Evolutionary conservation across 2,888 invertebrate species (phyloP), one percentile per base, ranked within the genome.

Genomic region (Nesidiocoris tenuis): DNA sequence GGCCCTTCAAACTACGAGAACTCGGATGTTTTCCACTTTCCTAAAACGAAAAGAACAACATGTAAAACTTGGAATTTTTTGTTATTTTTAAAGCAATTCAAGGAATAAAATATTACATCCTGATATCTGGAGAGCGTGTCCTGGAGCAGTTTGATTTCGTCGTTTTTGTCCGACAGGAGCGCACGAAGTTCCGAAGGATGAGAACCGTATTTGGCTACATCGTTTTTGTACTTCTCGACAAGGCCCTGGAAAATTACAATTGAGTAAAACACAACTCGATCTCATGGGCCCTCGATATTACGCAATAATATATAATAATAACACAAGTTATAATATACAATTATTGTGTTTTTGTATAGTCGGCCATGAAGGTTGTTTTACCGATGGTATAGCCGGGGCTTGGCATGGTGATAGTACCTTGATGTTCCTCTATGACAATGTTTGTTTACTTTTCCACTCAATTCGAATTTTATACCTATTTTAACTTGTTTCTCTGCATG

Each of bases 111-210:
- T n/a, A 63, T 63, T 72, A 72, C 72, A 74, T 24, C 65, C 19
- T 74, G 78, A 5, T 77, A 57, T 61, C 74, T 59, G 18, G 86
- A 85, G 56, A 80, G 77, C 61, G 76, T 77, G 17, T 78, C 74
- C 57, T 87, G 86, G 24, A 91, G 82, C 70, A 86, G 85, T 77
- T 89, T 88, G 39, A 90, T 90, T 79, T 92, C 89, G 54, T 88
- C 88, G 78, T 90, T 91, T 81, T 92, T 92, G 80, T 90, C 90
- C 0, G 87, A 86, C 74, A 90, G 82, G 83, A 90, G 87, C 12
- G 87, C 87, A 79, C 89, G 88, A 80, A 90, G 86, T 7, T 87
- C 88, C 70, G 17, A 75, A 70, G 76, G 89, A 55, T 90, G 80
- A 19, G 88, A 75, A 0, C 75, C 76, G 72, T 66, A 71, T 7